These are phyloP conservation scores for Wiebesia pumilae DNA, from an alignment of 1,140 invertebrate species.

Conservation along the genomic window DNA sequence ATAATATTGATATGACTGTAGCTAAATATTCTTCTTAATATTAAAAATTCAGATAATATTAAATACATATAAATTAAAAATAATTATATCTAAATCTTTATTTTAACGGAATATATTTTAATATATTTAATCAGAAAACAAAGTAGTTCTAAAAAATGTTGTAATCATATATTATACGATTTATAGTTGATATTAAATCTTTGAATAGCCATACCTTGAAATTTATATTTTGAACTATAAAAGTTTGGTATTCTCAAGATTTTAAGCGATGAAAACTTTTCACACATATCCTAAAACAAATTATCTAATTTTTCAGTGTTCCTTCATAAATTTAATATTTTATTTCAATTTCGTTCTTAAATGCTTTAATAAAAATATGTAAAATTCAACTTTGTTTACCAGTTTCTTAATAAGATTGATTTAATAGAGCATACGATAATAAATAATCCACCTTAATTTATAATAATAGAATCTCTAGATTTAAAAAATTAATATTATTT, in stretches of 20 bases:
- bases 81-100: no score
- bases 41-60: no score
- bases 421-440: no score
- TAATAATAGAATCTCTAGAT: no score
- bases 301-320: background rate
- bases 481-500: no score
- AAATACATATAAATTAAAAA: no score
- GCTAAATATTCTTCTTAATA: no score
- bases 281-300: conserved; percentile 6
- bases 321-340: background rate
- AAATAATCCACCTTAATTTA: no score
- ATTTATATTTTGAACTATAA: conserved; percentile 14
- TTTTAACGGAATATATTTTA: no score
- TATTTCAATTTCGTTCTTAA: background rate
- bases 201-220: conserved; percentile 1
- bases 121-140: background rate
- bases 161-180: background rate
- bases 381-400: background rate
- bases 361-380: background rate
- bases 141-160: background rate
- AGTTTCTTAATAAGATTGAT: no score
- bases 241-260: background rate
- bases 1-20: no score
- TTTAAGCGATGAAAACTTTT: background rate
- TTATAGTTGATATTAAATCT: background rate